phyloP scores from a whole-genome alignment of 1,140 invertebrate species.

The Halotydeus destructor region DNA sequence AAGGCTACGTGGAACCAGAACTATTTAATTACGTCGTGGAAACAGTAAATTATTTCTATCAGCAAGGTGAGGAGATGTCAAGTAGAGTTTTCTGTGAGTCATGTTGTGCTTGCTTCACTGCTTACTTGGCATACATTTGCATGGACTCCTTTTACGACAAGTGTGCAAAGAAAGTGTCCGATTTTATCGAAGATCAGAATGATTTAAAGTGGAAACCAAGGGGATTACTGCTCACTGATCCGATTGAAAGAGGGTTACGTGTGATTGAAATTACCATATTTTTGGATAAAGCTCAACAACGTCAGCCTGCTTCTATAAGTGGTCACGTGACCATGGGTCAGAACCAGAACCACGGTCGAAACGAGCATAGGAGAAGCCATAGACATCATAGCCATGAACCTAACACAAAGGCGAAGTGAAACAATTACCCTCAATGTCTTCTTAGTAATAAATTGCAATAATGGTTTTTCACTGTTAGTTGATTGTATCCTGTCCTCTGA shows the following conservation, averaged over 20 bases:
- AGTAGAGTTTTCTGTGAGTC: constrained; percentile 84
- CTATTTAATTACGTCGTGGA: constrained; percentile 80
- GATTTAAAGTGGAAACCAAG: constrained; percentile 77
- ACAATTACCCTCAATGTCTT: no score
- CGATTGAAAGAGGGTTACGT: constrained; percentile 73
- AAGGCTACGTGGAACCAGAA: constrained; percentile 70
- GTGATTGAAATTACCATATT: constrained; percentile 31
- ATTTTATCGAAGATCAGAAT: constrained; percentile 87
- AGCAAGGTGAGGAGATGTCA: constrained; percentile 75
- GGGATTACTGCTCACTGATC: constrained; percentile 78
- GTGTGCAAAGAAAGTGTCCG: constrained; percentile 75
- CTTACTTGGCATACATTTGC: constrained; percentile 87
- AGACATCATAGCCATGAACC: no score
- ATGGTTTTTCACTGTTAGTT: no score
- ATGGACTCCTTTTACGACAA: constrained; percentile 87
- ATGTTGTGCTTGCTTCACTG: constrained; percentile 84
- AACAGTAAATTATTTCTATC: constrained; percentile 75
- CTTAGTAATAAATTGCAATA: no score
- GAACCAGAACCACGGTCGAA: no score
- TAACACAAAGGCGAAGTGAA: no score
- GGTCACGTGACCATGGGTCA: no score
- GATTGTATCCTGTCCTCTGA: no score
- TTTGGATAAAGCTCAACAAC: no score
- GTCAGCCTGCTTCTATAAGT: no score
- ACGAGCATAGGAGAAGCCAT: no score